Evolutionary conservation across 2,113 vertebrate genomes (phyloP).

Genomic region (Prinia subflava): DNA sequence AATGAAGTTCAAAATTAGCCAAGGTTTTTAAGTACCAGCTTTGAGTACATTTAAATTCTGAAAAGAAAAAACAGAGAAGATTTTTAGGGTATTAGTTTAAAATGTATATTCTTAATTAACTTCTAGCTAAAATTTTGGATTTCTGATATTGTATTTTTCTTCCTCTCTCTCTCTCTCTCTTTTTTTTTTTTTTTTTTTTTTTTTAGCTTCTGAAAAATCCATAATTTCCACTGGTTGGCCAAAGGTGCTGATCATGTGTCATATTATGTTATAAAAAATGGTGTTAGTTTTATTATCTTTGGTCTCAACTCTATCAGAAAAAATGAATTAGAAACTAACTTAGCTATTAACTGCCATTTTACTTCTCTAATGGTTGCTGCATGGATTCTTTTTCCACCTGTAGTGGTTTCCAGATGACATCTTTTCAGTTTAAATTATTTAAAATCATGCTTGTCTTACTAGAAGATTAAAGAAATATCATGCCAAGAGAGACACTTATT

Average conservation of each 20-base stretch:
- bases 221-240: neutral
- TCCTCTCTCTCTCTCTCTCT: neutral
- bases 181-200: neutral
- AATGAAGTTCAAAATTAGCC: neutral
- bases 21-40: neutral
- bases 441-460: neutral
- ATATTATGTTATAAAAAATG: neutral
- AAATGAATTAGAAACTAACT: neutral
- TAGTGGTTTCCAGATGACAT: neutral
- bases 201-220: neutral
- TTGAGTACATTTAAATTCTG: neutral
- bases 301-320: neutral
- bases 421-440: neutral
- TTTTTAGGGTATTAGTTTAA: neutral
- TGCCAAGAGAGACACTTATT: neutral
- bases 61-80: neutral
- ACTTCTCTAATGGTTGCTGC: neutral
- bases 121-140: neutral
- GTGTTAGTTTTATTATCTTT: neutral
- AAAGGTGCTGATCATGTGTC: neutral
- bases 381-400: neutral
- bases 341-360: neutral
- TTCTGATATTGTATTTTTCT: neutral
- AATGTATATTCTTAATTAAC: neutral
- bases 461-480: neutral